Evolutionary conservation across 2,888 invertebrate species (phyloP).

Genomic region (Phasia obesa): DNA sequence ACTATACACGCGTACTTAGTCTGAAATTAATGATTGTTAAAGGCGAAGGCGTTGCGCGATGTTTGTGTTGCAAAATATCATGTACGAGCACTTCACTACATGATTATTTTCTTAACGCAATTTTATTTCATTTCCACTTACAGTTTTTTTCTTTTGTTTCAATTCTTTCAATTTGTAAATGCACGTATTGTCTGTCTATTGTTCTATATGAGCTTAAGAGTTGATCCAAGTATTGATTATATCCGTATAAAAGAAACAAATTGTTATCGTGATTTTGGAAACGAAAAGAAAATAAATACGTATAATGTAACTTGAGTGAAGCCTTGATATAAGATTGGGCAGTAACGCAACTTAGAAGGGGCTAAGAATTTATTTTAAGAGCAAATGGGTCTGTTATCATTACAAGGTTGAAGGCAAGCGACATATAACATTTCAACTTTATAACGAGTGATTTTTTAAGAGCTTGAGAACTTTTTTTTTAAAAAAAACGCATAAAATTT

Average conservation of each 20-base stretch:
- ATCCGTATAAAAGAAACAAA: constrained; percentile 35
- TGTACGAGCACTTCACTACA: constrained; percentile 44
- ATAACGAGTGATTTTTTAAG: no score
- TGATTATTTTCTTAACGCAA: constrained; percentile 55
- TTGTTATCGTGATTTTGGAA: constrained; percentile 60
- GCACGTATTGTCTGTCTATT: constrained; percentile 22
- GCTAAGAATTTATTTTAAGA: no score
- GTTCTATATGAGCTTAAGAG: constrained; percentile 33
- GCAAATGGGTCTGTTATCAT: no score
- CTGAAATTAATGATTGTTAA: constrained; percentile 71
- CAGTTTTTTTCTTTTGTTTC: constrained; percentile 29
- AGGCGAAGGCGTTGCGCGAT: constrained; percentile 66
- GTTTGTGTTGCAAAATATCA: constrained; percentile 57
- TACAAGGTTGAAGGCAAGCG: no score
- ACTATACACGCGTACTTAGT: constrained; percentile 69
- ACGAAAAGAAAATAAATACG: constrained; percentile 1
- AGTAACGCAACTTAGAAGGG: neutral
- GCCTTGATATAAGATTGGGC: neutral
- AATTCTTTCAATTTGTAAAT: constrained; percentile 63
- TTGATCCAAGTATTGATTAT: constrained; percentile 54
- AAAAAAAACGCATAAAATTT: no score
- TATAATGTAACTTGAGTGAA: neutral
- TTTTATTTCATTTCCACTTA: constrained; percentile 47
- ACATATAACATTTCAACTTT: no score
- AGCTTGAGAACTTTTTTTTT: no score